These are phyloP conservation scores for Melanostigma gelatinosum DNA, from an alignment of 2,113 vertebrate genomes.

Conservation along the genomic window DNA sequence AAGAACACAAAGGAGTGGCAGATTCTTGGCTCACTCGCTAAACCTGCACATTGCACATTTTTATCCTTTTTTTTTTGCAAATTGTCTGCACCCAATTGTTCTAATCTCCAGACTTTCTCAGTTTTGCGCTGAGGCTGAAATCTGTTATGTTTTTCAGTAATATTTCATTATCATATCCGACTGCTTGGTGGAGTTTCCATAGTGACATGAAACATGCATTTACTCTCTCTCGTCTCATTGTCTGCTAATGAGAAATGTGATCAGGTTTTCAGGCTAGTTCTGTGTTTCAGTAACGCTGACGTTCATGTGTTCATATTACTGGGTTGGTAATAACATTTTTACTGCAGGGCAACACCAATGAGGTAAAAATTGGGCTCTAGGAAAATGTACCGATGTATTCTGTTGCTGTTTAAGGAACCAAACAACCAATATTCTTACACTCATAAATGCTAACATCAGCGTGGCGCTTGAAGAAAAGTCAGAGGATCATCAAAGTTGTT, in stretches of 20 bases:
- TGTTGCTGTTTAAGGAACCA: too few relatives aligned
- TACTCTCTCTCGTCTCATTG: background rate
- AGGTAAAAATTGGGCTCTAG: background rate
- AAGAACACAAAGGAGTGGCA: conserved; percentile 40
- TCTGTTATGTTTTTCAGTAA: conserved; percentile 21
- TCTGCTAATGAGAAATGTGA: background rate
- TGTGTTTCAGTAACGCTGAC: background rate
- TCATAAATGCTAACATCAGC: background rate
- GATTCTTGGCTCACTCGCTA: conserved; percentile 40
- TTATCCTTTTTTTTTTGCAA: conserved; percentile 23
- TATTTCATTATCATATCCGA: conserved; percentile 17
- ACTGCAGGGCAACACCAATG: background rate
- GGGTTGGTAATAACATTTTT: background rate
- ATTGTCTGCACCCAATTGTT: conserved; percentile 30
- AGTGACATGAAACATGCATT: background rate
- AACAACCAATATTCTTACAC: background rate
- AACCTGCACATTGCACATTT: conserved; percentile 22
- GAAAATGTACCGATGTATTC: too few relatives aligned
- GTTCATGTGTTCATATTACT: background rate
- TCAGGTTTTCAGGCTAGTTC: background rate
- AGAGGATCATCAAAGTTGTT: background rate
- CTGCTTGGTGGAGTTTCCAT: background rate
- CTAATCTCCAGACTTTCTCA: conserved; percentile 21
- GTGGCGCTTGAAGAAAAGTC: background rate
- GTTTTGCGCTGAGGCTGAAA: background rate